Evolutionary conservation across 1,140 invertebrate genomes (phyloP), one percentile per base, ranked within the genome.

Genomic region (Hermatobates lingyangjiaoensis): DNA sequence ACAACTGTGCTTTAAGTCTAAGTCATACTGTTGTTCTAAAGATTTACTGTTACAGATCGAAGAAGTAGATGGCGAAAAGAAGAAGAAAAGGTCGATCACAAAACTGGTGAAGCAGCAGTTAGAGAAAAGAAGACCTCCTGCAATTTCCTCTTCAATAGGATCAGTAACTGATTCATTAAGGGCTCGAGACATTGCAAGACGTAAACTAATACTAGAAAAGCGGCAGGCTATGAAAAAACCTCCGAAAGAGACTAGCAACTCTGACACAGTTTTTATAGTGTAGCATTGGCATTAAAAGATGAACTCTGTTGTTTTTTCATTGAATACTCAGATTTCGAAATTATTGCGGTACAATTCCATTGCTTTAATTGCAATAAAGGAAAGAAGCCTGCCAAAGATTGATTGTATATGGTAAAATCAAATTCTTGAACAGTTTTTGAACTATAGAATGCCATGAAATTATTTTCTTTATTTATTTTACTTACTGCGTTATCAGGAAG

Each of bases 101-200:
- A 28, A n/a, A 15, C 18, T 38, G 46, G 40, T 24, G 51, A 51
- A 18, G 26, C 39, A n/a, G n/a, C 27, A 53, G 39, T 40, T 20
- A n/a, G 15, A 45, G 21, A 4, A 24, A 24, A 27, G 18, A n/a
- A 48, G 30, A 48, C 46, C 21, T n/a, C 12, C 18, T 15, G 12
- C 7, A 20, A 27, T 40, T 39, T 27, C 25, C 12, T 27, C 46
- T 2, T 21, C 34, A 18, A 24, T n/a, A 15, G 45, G 40, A 28
- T 50, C 40, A n/a, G 14, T 18, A 18, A 38, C 51, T 34, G 40
- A 18, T 20, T 40, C 50, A 14, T 55, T 45, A 34, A 56, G 54
- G 45, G 55, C 55, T 12, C 27, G 55, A n/a, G 57, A 58, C 40
- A 55, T 54, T 40, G 57, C 53, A 3, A 45, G 57, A 38, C 48